These are phyloP conservation scores for Sebastes melanostomus DNA, from an alignment of 2,797 vertebrate species.

Conservation along the genomic window DNA sequence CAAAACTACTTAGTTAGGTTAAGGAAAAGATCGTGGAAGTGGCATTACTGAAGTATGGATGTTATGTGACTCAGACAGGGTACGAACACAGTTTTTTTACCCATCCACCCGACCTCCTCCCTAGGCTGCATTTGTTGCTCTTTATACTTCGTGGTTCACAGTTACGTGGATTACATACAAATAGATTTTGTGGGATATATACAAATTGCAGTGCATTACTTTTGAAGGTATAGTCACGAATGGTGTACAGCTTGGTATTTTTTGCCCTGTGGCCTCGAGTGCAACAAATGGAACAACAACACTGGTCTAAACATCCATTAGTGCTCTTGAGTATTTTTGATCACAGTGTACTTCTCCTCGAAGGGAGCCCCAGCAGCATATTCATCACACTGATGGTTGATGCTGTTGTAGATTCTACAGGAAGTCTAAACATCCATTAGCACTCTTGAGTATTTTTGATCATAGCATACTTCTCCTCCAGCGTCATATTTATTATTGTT, in stretches of 20 bases:
- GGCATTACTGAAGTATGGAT: no score
- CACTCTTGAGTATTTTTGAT: constrained; percentile 24
- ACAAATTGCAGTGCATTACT: background rate
- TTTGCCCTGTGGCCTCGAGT: background rate
- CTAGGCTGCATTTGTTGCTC: no score
- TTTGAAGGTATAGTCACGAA: background rate
- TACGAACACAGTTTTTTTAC: no score
- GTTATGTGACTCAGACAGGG: no score
- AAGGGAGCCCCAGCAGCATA: background rate
- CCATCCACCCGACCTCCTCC: no score
- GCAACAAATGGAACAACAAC: constrained; percentile 2
- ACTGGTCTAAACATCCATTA: constrained; percentile 21
- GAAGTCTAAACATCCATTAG: constrained; percentile 29
- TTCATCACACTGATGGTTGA: constrained; percentile 3
- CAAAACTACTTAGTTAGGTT: no score
- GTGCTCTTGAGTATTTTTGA: constrained; percentile 21
- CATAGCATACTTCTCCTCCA: background rate
- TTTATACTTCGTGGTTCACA: background rate
- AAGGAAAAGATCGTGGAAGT: no score
- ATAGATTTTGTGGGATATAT: background rate
- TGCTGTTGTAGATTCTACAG: constrained; percentile 27
- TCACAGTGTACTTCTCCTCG: background rate
- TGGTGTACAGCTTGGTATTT: background rate
- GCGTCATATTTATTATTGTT: background rate
- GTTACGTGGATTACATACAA: background rate